These are phyloP conservation scores for Colaptes auratus DNA, from an alignment of 2,113 vertebrate species.

Conservation along the genomic window DNA sequence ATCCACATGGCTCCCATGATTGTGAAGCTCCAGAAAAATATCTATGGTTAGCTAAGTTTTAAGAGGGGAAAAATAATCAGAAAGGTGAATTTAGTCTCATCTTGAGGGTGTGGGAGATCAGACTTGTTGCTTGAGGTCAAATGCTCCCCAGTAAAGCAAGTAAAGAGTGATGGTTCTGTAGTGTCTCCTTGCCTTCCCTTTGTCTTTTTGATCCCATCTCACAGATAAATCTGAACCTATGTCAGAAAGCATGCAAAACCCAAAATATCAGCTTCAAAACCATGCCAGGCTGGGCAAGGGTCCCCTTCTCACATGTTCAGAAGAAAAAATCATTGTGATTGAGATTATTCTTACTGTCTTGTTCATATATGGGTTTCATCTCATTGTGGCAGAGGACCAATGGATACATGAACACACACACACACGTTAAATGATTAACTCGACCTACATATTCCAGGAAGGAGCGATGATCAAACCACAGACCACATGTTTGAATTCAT, in stretches of 20 bases:
- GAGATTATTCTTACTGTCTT: not conserved
- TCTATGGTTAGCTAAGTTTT: not conserved
- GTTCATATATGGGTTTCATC: not conserved
- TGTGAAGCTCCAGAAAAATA: not conserved
- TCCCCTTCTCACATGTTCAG: not conserved
- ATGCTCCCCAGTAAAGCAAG: not conserved
- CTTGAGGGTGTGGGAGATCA: not conserved
- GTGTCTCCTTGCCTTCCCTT: not conserved
- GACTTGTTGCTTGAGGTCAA: not conserved
- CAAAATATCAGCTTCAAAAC: not conserved
- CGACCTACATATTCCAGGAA: conserved; percentile 16
- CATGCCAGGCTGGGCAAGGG: not conserved
- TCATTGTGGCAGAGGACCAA: not conserved
- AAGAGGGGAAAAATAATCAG: not conserved
- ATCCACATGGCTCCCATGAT: not conserved
- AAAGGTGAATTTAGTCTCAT: not conserved
- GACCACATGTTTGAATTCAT: not conserved
- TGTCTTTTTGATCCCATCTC: not conserved
- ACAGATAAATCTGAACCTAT: not conserved
- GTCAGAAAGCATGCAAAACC: not conserved
- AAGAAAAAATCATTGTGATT: not conserved
- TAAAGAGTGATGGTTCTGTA: not conserved
- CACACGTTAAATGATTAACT: conserved; percentile 50
- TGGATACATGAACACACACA: not conserved
- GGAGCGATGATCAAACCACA: conserved; percentile 31